Evolutionary conservation across 23 tunicate species (phyloP).

Genomic region (Oikopleura dioica): DNA sequence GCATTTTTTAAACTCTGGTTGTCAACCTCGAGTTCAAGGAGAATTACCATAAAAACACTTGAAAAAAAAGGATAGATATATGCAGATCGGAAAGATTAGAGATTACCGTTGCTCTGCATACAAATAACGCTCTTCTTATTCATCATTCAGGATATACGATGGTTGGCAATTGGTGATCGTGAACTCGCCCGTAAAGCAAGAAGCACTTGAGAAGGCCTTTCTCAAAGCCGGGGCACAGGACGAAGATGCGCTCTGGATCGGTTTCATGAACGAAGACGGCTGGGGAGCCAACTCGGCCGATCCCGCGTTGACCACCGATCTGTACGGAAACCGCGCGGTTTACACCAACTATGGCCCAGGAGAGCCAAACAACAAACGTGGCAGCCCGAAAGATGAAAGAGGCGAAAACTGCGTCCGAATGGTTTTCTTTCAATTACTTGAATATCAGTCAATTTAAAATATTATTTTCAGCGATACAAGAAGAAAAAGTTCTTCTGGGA

Average conservation of each 20-base stretch:
- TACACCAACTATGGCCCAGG: neutral
- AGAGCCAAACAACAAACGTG: neutral
- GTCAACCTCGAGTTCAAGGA: too few species aligned
- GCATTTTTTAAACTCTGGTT: too few species aligned
- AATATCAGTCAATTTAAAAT: too few species aligned
- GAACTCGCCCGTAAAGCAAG: neutral
- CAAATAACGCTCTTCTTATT: too few species aligned
- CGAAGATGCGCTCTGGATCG: constrained; percentile 3
- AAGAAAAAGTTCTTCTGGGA: neutral
- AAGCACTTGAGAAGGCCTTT: neutral
- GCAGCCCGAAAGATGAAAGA: neutral
- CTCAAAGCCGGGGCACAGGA: neutral
- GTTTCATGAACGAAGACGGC: neutral
- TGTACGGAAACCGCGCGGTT: neutral
- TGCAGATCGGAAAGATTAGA: too few species aligned
- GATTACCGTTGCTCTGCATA: too few species aligned
- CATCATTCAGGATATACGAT: neutral
- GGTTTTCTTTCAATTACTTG: neutral
- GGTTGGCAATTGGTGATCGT: constrained; percentile 7
- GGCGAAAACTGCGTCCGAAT: constrained; percentile 6
- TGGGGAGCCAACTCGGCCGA: constrained; percentile 7
- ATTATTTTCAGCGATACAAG: neutral
- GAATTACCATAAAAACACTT: too few species aligned
- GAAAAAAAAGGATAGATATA: too few species aligned
- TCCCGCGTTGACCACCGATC: neutral